These are phyloP conservation scores for Oreochromis tanganicae DNA, from an alignment of 2,113 vertebrate genomes.

Conservation along the genomic window DNA sequence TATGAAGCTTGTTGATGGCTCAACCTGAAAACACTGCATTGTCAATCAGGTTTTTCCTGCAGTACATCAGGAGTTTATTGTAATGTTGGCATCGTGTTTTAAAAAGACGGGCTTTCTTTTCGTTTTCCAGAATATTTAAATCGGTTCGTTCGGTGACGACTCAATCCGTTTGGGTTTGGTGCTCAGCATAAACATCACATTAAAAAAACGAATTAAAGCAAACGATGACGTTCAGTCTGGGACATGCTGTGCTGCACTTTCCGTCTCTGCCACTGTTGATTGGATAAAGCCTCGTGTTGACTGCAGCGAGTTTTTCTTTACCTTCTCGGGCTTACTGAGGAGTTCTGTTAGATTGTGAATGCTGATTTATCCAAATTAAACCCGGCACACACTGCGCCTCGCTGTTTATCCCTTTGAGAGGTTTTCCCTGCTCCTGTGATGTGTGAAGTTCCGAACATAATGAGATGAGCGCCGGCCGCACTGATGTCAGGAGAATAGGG, in stretches of 20 bases:
- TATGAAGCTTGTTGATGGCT: neutral
- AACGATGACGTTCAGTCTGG: neutral
- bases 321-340: neutral
- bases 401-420: neutral
- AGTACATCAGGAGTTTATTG: neutral
- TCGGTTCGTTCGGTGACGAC: rapidly evolving
- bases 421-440: neutral
- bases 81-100: neutral
- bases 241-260: neutral
- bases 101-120: neutral
- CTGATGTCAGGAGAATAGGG: slow-evolving; percentile 1
- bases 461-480: neutral
- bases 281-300: neutral
- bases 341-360: neutral
- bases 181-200: neutral
- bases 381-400: neutral
- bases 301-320: neutral
- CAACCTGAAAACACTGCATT: rapidly evolving
- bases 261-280: neutral
- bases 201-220: neutral
- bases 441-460: neutral
- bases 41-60: neutral
- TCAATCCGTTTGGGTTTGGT: neutral
- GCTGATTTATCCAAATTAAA: neutral
- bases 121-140: neutral